phyloP scores from a whole-genome alignment of 2,888 invertebrate species.

The Temnothorax unifasciatus region DNA sequence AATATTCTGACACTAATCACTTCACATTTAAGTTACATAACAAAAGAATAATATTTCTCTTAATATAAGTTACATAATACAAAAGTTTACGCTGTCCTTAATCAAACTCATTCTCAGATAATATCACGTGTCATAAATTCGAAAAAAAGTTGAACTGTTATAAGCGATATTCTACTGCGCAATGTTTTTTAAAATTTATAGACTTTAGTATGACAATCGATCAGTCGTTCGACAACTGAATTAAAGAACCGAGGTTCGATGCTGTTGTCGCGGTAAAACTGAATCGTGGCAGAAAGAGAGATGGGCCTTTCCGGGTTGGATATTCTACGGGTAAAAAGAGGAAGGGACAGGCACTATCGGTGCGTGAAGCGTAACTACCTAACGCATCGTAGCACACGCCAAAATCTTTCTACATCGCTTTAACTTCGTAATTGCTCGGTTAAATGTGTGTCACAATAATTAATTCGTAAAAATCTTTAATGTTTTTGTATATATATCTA shows the following conservation, averaged over 20 bases:
- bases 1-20: not conserved
- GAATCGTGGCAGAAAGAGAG: slow-evolving; percentile 77
- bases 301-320: slow-evolving; percentile 80
- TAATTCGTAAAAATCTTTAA: not conserved
- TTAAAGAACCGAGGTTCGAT: slow-evolving; percentile 60
- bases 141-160: not conserved
- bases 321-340: slow-evolving; percentile 79
- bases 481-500: not conserved
- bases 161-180: not conserved
- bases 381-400: slow-evolving; percentile 84
- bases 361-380: slow-evolving; percentile 85
- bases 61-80: not conserved
- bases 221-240: slow-evolving; percentile 47
- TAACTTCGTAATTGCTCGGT: slow-evolving; percentile 41
- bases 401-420: slow-evolving; percentile 78
- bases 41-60: not conserved
- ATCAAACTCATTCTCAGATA: not conserved
- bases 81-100: not conserved
- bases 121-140: not conserved
- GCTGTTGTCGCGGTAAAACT: slow-evolving; percentile 71
- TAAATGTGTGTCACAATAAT: slow-evolving; percentile 25
- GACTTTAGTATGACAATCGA: slow-evolving; percentile 26
- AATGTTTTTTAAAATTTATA: slow-evolving; percentile 20
- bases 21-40: not conserved
- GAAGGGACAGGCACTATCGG: slow-evolving; percentile 85